Percentiles rank a stretch among this genome's conserved stretches.
phyloP scores from a whole-genome alignment of 2,113 vertebrate genomes.

The Chloroceryle aenea region DNA sequence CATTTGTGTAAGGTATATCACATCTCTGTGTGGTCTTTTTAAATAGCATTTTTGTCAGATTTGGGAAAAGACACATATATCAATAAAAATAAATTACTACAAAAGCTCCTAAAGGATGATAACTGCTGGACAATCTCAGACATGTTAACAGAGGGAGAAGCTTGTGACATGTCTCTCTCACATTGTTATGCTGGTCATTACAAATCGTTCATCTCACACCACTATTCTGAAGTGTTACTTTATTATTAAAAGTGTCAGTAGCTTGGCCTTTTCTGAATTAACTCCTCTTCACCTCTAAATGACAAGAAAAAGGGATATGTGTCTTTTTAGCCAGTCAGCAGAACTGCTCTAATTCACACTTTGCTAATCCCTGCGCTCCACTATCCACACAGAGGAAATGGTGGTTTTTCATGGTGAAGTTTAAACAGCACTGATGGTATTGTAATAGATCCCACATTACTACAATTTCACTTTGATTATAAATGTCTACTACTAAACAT shows the following conservation, averaged over 20 bases:
- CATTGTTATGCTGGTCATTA: conserved; percentile 48
- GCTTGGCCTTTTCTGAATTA: conserved; percentile 51
- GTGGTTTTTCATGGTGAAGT: not conserved
- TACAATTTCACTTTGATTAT: not conserved
- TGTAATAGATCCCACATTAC: not conserved
- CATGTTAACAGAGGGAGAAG: not conserved
- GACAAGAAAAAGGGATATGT: conserved; percentile 40
- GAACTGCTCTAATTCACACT: not conserved
- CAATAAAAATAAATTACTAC: conserved; percentile 31
- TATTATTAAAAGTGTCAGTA: conserved; percentile 62
- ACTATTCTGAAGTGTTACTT: conserved; percentile 59
- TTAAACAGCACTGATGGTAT: not conserved
- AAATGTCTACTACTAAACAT: not conserved
- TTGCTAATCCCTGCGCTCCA: not conserved
- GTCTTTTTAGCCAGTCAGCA: conserved; percentile 63
- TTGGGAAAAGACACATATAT: not conserved
- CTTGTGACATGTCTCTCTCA: conserved; percentile 13
- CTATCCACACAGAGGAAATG: not conserved
- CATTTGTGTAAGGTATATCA: not conserved
- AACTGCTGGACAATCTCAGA: not conserved
- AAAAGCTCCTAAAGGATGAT: conserved; percentile 21
- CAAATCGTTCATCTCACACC: conserved; percentile 22
- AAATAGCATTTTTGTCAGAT: conserved; percentile 43
- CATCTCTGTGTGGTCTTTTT: conserved; percentile 60
- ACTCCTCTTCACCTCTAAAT: conserved; percentile 57